Evolutionary conservation across 2,888 invertebrate genomes (phyloP), one percentile per base, ranked within the genome.

Genomic region (Odontocolon sp.): DNA sequence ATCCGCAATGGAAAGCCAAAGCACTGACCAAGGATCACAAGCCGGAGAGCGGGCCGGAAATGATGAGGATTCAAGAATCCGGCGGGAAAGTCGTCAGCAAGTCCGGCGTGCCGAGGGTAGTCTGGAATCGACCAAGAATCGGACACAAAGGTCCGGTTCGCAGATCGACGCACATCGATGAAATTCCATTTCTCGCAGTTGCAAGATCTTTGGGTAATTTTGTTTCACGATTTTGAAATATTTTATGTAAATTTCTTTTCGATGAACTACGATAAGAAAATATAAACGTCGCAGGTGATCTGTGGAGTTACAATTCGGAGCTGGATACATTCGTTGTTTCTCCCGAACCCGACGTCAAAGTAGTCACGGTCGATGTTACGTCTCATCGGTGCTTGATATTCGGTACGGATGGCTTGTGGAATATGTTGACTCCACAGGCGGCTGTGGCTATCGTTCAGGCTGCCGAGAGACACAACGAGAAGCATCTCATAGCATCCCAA

Each of bases 371-470:
- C 82, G 95, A 97, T 90, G 87, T 90, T 2, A 87, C 88, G 45
- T 87, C 92, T 23, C 92, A 92, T 78, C 91, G 96, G 83, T 99
- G 98, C 92, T 92, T 99, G 42, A 96, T 99, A 81, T 95, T 99
- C 86, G 99, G 98, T 66, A 98, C 98, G 0, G 99, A 99, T 91
- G 99, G 99, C 0, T 91, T 99, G 33, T 99, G 98, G 96, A 99
- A 99, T 91, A 98, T 99, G 94, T 91, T 99, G 79, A 94, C 94
- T 1, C 93, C 98, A 0, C 94, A 95, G 82, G 94, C 95, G 80
- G 96, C 98, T 0, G 97, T 98, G 3, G 93, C 94, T 67, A 93
- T 96, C 77, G 97, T 98, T 1, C 95, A 95, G 83, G 94, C 94
- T 45, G 95, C 96, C 0, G 97, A 97, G 89, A 92, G 92, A 33